phyloP scores from a whole-genome alignment of 2,113 vertebrate species.

The Aplodontia rufa region DNA sequence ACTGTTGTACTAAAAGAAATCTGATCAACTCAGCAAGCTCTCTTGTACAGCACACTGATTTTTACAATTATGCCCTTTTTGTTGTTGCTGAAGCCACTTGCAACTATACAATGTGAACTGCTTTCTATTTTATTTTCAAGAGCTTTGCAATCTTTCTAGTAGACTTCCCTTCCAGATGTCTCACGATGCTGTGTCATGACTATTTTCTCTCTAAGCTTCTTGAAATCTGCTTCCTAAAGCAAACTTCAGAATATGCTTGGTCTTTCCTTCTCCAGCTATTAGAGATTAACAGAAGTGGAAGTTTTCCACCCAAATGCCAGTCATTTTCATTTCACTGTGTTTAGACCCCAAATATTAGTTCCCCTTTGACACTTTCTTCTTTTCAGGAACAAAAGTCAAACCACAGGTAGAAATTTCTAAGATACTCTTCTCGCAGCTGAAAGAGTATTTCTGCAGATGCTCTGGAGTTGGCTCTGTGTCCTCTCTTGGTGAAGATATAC shows the following conservation, averaged over 20 bases:
- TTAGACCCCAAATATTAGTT: not conserved
- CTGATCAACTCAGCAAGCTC: not conserved
- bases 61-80: not conserved
- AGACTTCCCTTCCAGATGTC: conserved; percentile 64
- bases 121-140: not conserved
- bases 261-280: not conserved
- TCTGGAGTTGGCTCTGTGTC: not conserved
- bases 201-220: conserved; percentile 26
- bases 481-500: not conserved
- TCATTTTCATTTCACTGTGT: not conserved
- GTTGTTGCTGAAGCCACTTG: not conserved
- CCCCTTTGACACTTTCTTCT: not conserved
- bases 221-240: conserved; percentile 51
- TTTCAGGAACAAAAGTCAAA: not conserved
- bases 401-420: not conserved
- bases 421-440: not conserved
- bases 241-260: not conserved
- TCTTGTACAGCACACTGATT: not conserved
- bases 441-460: not conserved
- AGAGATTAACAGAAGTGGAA: not conserved
- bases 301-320: not conserved
- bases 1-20: not conserved
- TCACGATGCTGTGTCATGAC: conserved; percentile 27
- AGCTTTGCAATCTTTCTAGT: not conserved
- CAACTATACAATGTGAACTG: not conserved